phyloP scores from a whole-genome alignment of 1,140 invertebrate genomes.

The Lepidurus apus region DNA sequence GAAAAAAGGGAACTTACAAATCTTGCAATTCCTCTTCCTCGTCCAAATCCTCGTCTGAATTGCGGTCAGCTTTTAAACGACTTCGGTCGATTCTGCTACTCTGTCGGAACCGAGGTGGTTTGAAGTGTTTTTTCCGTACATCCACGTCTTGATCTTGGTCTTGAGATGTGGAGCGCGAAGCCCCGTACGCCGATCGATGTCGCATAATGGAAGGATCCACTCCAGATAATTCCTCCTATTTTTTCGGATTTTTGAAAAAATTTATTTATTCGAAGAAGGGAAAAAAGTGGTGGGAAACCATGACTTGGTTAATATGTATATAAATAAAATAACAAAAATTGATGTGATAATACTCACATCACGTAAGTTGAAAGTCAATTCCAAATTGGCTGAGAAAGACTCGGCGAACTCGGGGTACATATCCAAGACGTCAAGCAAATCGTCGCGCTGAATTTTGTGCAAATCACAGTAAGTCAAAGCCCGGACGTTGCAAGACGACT shows the following conservation, averaged over 20 bases:
- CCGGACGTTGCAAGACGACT: constrained; percentile 94
- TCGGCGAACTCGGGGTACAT: constrained; percentile 96
- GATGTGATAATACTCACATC: constrained; percentile 62
- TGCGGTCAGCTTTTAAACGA: constrained; percentile 5
- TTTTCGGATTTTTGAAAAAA: background rate
- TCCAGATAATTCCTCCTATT: constrained; percentile 62
- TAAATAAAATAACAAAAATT: constrained; percentile 20
- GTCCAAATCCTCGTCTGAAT: constrained; percentile 29
- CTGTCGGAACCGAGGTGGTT: constrained; percentile 43
- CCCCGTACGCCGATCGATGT: constrained; percentile 35
- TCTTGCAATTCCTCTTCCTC: constrained; percentile 31
- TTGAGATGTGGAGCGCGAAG: constrained; percentile 45
- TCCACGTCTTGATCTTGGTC: constrained; percentile 47
- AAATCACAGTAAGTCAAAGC: constrained; percentile 99
- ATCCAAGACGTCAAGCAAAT: constrained; percentile 92
- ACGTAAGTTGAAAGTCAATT: constrained; percentile 93
- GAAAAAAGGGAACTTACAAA: background rate
- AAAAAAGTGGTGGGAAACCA: background rate
- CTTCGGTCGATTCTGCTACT: constrained; percentile 9
- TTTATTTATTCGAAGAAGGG: constrained; percentile 20
- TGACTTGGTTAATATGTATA: background rate
- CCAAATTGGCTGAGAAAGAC: constrained; percentile 85
- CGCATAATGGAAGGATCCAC: constrained; percentile 52
- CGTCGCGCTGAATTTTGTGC: constrained; percentile 93
- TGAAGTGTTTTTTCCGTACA: constrained; percentile 51